Evolutionary conservation across 2,888 invertebrate species (phyloP), one percentile per base, ranked within the genome.

Genomic region (Leptopilina drosophilae): DNA sequence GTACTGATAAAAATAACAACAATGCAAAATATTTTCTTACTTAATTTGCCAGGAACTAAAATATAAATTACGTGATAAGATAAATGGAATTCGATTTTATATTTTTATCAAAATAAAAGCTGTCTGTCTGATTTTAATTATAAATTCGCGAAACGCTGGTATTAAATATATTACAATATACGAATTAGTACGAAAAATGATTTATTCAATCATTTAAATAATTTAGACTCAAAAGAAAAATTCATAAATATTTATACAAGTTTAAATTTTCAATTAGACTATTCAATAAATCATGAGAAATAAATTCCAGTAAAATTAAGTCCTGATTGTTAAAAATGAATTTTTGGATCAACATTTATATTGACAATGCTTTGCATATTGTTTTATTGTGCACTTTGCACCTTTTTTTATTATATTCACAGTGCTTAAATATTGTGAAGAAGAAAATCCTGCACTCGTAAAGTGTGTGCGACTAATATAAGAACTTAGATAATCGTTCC

Each of bases 261-360:
- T 4, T 15, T 3, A 69, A 20, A 33, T 11, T 53, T 33, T 69
- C 26, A 14, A 3, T 7, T 69, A 14, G 5, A 53, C 53, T 26
- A 26, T 40, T 69, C 26, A 33, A 76, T 76, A 42, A 62, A 40
- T 64, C 33, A 77, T 66, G 56, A 66, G 33, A 11, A 66, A 20
- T 66, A 69, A 67, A 66, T 14, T 15, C 15, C 33, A 3, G 5
- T 12, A 7, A 3, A 26, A 49, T 8, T 73, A 56, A 7, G 8
- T 26, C 42, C 15, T 46, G 1, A 73, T 26, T 33, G 42, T 73
- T 33, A 9, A 1, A 14, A 14, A n/a, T 33, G 33, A 20, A n/a
- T 56, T 56, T 33, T 73, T 56, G 53, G n/a, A 33, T 56, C 53
- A 69, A 14, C 26, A 56, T 69, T 53, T 26, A 49, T 14, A 69